These are phyloP conservation scores for Centropristis striata DNA, from an alignment of 2,113 vertebrate species.

Conservation along the genomic window DNA sequence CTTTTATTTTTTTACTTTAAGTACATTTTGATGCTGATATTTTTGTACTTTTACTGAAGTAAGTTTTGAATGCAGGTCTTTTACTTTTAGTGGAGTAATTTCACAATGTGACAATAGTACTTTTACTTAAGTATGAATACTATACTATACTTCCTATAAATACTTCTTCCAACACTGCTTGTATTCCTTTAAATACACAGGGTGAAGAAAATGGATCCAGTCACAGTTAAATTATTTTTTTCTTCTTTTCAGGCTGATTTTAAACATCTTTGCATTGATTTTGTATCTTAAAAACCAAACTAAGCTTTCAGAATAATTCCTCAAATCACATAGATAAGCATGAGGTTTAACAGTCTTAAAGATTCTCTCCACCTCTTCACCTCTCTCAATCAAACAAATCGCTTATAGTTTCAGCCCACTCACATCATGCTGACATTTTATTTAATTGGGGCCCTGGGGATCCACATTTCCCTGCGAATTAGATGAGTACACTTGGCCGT, in stretches of 20 bases:
- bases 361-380: background rate
- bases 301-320: background rate
- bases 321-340: background rate
- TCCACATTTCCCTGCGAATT: constrained; percentile 32
- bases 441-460: constrained; percentile 59
- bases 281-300: background rate
- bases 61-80: too few relatives aligned
- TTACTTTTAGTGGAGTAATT: too few relatives aligned
- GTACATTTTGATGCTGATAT: too few relatives aligned
- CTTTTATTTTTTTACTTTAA: too few relatives aligned
- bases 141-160: too few relatives aligned
- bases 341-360: background rate
- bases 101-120: too few relatives aligned
- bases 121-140: too few relatives aligned
- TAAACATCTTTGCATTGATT: background rate
- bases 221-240: background rate
- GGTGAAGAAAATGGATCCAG: background rate
- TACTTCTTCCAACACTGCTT: background rate
- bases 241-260: background rate
- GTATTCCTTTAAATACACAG: background rate
- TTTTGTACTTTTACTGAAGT: too few relatives aligned
- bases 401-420: constrained; percentile 31
- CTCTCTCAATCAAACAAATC: constrained; percentile 33
- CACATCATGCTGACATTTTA: constrained; percentile 27
- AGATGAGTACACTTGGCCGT: constrained; percentile 31